Conservation (phyloP, 2,797 vertebrate species). For the Synaphobranchus kaupii region DNA sequence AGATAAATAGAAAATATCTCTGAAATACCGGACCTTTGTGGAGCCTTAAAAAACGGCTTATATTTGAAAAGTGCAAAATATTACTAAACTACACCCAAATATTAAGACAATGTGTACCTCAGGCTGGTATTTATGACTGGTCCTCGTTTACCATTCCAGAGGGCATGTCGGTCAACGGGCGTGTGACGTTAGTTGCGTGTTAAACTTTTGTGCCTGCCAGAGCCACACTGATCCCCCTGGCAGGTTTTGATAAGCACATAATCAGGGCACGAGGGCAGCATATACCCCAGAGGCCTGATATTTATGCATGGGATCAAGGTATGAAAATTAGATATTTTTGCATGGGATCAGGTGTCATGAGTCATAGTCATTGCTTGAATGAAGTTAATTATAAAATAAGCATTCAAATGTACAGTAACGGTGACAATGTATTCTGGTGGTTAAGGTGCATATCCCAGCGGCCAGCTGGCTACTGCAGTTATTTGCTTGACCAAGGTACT, state of each 20-base stretch:
- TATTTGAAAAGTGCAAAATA: not conserved
- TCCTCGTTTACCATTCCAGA: not conserved
- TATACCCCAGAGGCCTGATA: not conserved
- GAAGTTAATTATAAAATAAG: not conserved
- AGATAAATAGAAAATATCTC: not conserved
- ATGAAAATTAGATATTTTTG: not conserved
- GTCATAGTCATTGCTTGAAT: not conserved
- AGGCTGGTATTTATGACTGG: constrained; percentile 10
- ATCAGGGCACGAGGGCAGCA: not conserved
- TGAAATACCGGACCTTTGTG: not conserved
- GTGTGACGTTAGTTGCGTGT: not conserved
- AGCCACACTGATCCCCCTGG: constrained; percentile 7
- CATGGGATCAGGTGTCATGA: not conserved
- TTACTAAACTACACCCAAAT: not conserved
- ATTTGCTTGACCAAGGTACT: not conserved
- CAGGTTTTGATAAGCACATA: not conserved
- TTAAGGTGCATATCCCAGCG: not conserved
- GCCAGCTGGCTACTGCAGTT: not conserved
- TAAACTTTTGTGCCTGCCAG: not conserved
- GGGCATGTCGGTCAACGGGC: not conserved
- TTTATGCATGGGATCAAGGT: not conserved
- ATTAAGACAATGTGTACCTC: not conserved
- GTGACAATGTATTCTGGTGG: not conserved
- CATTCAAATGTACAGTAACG: not conserved
- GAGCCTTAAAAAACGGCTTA: not conserved